Evolutionary conservation across 2,888 invertebrate species (phyloP), one percentile per base, ranked within the genome.

Genomic region (Eilema depressum): DNA sequence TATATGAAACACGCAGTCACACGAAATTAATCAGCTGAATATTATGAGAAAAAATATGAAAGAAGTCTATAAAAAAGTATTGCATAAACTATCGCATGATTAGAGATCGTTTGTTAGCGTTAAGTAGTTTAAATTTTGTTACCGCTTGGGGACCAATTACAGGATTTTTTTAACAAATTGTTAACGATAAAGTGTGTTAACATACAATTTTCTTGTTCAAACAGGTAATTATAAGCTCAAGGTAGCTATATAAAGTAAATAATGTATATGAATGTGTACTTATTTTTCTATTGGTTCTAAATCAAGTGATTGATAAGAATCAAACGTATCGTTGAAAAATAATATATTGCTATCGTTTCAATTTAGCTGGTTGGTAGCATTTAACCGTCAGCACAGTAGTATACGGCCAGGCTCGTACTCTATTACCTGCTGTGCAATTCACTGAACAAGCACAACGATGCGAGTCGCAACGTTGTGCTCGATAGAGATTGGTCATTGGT

Each of bases 71-170:
- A 66, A 23, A 66, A n/a, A 65, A 37, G 14, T 41, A 30, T n/a
- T 3, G 28, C 28, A 56, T 26, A 23, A 47, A 10, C 25, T 66
- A 37, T 77, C 47, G 82, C 80, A 82, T 80, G 80, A 68, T 77
- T 68, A 71, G 60, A 65, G 62, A 64, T 63, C 65, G 66, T 80
- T 77, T 61, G 65, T 75, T 75, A 73, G 63, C 69, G 26, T 53
- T 59, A 37, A 70, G 74, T 71, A 80, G 73, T 81, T 81, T 79
- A 66, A 77, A 75, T 68, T 79, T 70, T 67, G 73, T 79, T 74
- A 81, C 71, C 66, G 75, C 67, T 74, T 79, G 72, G 71, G 70
- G 37, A 53, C 69, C 69, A 68, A 68, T 73, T 71, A 75, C 63
- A 72, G 37, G 61, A 65, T 70, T 77, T 74, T 63, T 66, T 66